A percentile compares a stretch with the other conserved stretches of the same genome.
phyloP scores from a whole-genome alignment of 2,797 vertebrate species.

The Artibeus jamaicensis region DNA sequence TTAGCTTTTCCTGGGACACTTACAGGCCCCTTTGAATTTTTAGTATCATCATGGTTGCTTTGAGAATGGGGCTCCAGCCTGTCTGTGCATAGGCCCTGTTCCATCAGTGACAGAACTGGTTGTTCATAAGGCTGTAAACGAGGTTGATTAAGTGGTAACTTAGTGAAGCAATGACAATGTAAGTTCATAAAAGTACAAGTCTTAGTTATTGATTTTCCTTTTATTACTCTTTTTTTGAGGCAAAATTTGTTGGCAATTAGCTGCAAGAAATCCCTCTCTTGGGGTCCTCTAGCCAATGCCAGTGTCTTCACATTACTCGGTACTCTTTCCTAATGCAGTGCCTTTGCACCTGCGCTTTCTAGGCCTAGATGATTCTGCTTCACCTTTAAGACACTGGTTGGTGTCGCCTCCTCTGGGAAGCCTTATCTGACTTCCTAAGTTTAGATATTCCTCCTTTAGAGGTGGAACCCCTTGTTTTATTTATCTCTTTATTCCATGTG shows the following conservation, averaged over 20 bases:
- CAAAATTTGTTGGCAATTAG: neutral
- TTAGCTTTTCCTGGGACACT: neutral
- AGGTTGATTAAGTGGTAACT: conserved; percentile 30
- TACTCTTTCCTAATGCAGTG: neutral
- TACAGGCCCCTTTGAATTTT: neutral
- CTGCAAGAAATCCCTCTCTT: neutral
- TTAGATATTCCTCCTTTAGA: neutral
- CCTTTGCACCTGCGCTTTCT: neutral
- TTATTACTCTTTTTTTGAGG: neutral
- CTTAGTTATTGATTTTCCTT: conserved; percentile 39
- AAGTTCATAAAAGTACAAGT: conserved; percentile 30
- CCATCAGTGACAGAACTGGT: neutral
- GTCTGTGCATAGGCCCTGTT: neutral
- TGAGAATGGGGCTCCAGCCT: neutral
- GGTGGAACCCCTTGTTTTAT: neutral
- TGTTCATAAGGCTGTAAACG: conserved; percentile 7
- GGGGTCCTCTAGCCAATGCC: neutral
- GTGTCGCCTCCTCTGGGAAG: neutral
- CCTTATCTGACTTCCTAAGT: neutral
- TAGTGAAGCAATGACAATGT: neutral
- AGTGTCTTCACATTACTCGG: neutral
- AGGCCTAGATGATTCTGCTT: neutral
- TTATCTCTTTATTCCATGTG: neutral
- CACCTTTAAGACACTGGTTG: neutral
- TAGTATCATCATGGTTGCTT: neutral